Evolutionary conservation across 2,113 vertebrate species (phyloP), one percentile per base, ranked within the genome.

Genomic region (Synodontis membranacea): DNA sequence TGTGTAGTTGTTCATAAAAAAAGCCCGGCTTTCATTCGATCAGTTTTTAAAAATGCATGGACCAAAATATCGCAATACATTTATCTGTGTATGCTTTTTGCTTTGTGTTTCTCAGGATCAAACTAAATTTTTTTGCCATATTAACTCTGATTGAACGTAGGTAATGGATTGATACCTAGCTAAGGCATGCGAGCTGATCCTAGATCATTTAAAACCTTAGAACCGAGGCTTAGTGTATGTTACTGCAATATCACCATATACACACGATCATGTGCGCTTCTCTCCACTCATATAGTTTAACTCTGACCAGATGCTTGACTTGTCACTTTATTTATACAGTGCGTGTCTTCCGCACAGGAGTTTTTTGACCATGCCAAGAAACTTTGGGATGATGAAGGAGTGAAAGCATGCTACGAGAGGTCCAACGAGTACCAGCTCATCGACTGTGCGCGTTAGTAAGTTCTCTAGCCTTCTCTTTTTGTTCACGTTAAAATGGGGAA

Each of bases 311-410:
- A 42, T 34, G 0, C n/a, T n/a, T 42, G 52, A 37, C 34, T 11
- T 6, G 78, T 58, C 52, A 28, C 5, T 42, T 70, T 70, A 70
- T 83, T 54, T 83, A 83, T 70, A 50, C n/a, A 28, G 10, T 28
- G 1, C 28, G n/a, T 82, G 54, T 39, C 76, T 68, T 88, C 78
- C 80, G n/a, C 90, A 91, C 93, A 99, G 98, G 98, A 99, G 92
- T 99, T 99, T 96, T 99, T 99, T 82, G 97, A 99, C 91, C 98
- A 99, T 0, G 97, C 97, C 88, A 99, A 99, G 96, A 98, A 97
- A 91, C 97, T 99, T 83, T 99, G 98, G 98, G 97, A 98, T 52
- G 98, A 99, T 11, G 98, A 99, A 92, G 98, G 98, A 4, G 97
- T 99, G 88, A 99, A 99, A 93, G 98, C 97, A 0, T 99, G 98